Base-by-base conservation (phyloP, 2,888 invertebrate genomes). In the Salticus scenicus region DNA sequence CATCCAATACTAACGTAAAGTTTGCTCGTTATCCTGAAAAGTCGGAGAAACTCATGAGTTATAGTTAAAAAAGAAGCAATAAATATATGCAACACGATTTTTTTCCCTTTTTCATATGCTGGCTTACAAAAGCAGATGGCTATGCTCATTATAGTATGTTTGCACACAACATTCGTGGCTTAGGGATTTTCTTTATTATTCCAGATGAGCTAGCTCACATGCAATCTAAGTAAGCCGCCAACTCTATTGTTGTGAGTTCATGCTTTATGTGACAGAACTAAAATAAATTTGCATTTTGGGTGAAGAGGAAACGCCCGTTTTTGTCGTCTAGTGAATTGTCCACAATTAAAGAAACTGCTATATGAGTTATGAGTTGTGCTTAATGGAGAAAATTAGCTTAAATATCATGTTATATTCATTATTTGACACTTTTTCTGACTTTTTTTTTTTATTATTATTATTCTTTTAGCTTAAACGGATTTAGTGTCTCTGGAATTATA, bases 241-340 rank as follows among this genome's bases (percentile, higher is more conserved):
- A 24, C 57, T 24, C 57, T 24, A 57, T 57, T 57, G 57, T 57
- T 57, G 57, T n/a, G 7, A 47, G 7, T 2, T 24, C 57, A 57
- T 57, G 24, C 24, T 57, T 57, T 57, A 57, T 57, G 57, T 57
- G 57, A 57, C 57, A 57, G 57, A 57, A 57, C 5, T 57, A 24
- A n/a, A 57, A 24, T 17, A 57, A 47, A 57, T 57, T 57, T 57
- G 57, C 57, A 57, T 57, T 57, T 57, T 1, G 2, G 2, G 20
- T 57, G 57, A 1, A 4, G 2, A 24, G 24, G 57, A 24, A 24
- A 57, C 20, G 24, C 24, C 57, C 57, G 24, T 20, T 20, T 57
- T 57, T 57, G 4, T 24, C 24, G 20, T 24, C 20, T 12, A 5
- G 57, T 24, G 24, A 57, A 57, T 57, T 57, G 57, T 5, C 10